Conservation (phyloP, 2,888 invertebrate species). For the Masnerella sp. region DNA sequence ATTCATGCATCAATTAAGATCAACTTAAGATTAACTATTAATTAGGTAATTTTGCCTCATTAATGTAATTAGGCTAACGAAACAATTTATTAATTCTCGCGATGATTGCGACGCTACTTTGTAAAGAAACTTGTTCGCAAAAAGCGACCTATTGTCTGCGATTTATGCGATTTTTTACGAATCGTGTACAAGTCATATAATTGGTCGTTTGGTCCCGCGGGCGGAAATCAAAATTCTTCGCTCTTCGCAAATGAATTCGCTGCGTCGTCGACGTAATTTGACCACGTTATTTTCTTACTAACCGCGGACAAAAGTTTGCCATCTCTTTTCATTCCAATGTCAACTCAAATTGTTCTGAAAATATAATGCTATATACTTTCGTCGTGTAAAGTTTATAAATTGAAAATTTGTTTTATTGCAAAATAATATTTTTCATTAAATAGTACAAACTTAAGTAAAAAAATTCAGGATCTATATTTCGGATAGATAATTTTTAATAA, state of each 20-base stretch:
- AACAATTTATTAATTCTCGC: slow-evolving; percentile 50
- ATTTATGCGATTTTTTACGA: slow-evolving; percentile 24
- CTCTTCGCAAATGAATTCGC: slow-evolving; percentile 13
- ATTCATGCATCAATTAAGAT: slow-evolving; percentile 37
- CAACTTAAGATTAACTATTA: slow-evolving; percentile 39
- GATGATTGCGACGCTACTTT: slow-evolving; percentile 11
- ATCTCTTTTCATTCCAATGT: slow-evolving; percentile 21
- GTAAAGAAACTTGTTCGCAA: slow-evolving; percentile 28
- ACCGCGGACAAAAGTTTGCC: slow-evolving; percentile 26
- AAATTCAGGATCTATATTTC: too few species aligned
- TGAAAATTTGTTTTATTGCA: too few species aligned
- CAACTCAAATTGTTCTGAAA: slow-evolving; percentile 4
- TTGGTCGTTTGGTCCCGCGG: slow-evolving; percentile 1
- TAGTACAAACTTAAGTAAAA: too few species aligned
- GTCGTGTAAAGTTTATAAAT: too few species aligned
- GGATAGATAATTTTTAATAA: too few species aligned
- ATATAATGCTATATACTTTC: neutral
- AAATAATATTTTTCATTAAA: too few species aligned
- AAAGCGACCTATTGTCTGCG: slow-evolving; percentile 28
- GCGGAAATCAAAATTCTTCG: slow-evolving; percentile 21
- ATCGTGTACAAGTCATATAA: slow-evolving; percentile 25
- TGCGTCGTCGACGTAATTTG: slow-evolving; percentile 26
- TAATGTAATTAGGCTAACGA: slow-evolving; percentile 43
- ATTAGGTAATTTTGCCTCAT: slow-evolving; percentile 45
- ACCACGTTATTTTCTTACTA: slow-evolving; percentile 34